Evolutionary conservation across 2,797 vertebrate genomes (phyloP).

Genomic region (Danio choprae): DNA sequence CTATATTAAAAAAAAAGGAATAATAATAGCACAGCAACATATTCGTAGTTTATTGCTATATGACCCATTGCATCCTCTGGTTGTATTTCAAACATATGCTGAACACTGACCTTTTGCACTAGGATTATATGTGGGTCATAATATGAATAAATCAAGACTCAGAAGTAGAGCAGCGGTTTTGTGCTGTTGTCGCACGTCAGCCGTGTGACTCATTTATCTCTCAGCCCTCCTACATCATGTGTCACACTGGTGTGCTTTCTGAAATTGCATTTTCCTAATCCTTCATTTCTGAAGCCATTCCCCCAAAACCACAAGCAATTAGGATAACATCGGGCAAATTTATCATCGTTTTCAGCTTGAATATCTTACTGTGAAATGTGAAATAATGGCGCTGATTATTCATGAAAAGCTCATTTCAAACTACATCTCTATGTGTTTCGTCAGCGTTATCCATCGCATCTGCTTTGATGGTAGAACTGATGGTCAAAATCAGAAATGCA

Average conservation of each 20-base stretch:
- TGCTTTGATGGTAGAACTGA: constrained; percentile 39
- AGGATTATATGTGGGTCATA: constrained; percentile 13
- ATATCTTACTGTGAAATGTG: constrained; percentile 58
- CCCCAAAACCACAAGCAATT: constrained; percentile 62
- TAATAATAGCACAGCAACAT: neutral
- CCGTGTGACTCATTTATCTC: constrained; percentile 47
- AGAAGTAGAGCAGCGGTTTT: neutral
- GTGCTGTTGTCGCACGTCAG: constrained; percentile 1
- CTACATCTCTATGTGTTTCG: constrained; percentile 52
- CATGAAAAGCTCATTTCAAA: constrained; percentile 62
- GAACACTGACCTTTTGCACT: constrained; percentile 19
- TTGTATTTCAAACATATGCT: neutral
- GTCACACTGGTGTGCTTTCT: constrained; percentile 58
- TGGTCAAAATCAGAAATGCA: constrained; percentile 39
- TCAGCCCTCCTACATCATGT: constrained; percentile 24
- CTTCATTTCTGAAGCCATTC: constrained; percentile 59
- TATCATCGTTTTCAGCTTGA: constrained; percentile 61
- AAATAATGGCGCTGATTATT: constrained; percentile 64
- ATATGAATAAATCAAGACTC: constrained; percentile 24
- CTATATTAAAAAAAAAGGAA: neutral
- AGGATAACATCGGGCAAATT: constrained; percentile 64
- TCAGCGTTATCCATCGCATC: constrained; percentile 48
- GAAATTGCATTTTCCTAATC: constrained; percentile 65
- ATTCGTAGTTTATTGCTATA: neutral
- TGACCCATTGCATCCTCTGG: neutral